Conservation (phyloP, 2,888 invertebrate species). For the Orthosia incerta region DNA sequence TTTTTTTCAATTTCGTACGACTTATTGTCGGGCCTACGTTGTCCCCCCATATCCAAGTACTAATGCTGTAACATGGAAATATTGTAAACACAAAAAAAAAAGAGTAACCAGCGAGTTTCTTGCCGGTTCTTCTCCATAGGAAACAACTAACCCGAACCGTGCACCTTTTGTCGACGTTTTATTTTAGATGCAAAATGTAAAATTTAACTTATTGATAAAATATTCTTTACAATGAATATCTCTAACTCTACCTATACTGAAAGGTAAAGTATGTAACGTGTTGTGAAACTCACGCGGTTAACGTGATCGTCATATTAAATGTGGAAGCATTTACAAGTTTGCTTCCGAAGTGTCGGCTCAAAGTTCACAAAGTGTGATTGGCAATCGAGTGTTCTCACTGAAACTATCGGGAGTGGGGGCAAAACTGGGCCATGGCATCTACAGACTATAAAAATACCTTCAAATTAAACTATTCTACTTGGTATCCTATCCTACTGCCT, state of each 20-base stretch:
- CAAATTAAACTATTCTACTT: background rate
- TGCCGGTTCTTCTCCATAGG: too few relatives aligned
- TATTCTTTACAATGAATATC: background rate
- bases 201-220: background rate
- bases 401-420: background rate
- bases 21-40: too few relatives aligned
- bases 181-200: too few relatives aligned
- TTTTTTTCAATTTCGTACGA: too few relatives aligned
- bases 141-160: too few relatives aligned
- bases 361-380: conserved; percentile 21
- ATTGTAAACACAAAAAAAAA: too few relatives aligned
- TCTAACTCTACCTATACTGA: too few relatives aligned
- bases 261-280: background rate
- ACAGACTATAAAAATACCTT: background rate
- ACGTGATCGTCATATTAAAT: conserved; percentile 11
- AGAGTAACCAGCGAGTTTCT: too few relatives aligned
- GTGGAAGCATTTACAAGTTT: conserved; percentile 14
- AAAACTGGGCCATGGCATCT: background rate
- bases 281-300: background rate
- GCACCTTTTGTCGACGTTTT: too few relatives aligned
- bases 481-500: too few relatives aligned
- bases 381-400: conserved; percentile 2
- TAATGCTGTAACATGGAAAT: too few relatives aligned
- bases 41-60: too few relatives aligned
- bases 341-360: background rate